phyloP scores from a whole-genome alignment of 2,888 invertebrate species.

The Apamea monoglypha region DNA sequence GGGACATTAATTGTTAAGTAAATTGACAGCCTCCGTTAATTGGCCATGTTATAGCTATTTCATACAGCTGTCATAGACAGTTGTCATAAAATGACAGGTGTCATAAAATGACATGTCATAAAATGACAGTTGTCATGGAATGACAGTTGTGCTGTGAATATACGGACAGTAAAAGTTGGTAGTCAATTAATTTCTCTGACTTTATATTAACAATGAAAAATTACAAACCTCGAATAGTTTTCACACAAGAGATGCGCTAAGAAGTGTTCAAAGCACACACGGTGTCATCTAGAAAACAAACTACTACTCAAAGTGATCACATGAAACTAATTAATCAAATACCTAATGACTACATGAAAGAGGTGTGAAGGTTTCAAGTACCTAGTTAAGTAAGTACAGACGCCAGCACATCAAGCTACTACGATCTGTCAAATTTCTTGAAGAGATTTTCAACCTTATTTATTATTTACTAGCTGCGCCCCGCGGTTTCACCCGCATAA shows the following conservation, averaged over 20 bases:
- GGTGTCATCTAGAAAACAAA: slow-evolving; percentile 79
- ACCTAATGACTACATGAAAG: background rate
- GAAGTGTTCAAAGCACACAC: slow-evolving; percentile 47
- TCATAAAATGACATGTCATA: background rate
- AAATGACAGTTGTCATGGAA: no score
- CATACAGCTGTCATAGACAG: background rate
- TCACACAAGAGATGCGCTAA: slow-evolving; percentile 40
- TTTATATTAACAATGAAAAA: background rate
- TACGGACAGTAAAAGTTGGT: background rate
- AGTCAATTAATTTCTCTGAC: background rate
- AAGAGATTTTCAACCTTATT: no score
- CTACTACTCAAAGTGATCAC: slow-evolving; percentile 57
- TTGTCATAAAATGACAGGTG: no score
- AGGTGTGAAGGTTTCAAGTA: background rate
- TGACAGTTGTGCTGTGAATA: background rate
- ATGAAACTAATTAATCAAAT: background rate
- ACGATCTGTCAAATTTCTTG: no score
- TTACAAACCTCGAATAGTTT: slow-evolving; percentile 50
- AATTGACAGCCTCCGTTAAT: background rate
- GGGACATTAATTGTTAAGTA: background rate
- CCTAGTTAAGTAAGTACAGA: background rate
- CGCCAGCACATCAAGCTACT: no score
- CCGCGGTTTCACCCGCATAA: no score
- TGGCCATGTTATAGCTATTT: background rate
- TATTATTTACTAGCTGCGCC: no score